phyloP scores from a whole-genome alignment of 1,140 invertebrate species.

The Popillia japonica region DNA sequence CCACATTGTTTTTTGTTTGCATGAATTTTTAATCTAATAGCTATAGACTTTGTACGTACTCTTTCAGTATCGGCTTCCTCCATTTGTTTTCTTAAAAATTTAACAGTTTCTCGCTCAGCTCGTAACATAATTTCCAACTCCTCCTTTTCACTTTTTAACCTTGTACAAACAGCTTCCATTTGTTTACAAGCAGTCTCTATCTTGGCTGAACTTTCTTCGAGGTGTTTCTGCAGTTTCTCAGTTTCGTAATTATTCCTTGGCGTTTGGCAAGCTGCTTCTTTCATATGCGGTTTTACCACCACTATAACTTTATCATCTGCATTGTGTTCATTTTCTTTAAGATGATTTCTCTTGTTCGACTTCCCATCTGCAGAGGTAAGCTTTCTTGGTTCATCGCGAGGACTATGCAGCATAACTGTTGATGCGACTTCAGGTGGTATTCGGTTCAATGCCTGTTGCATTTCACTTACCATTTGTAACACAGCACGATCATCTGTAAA shows the following conservation, averaged over 20 bases:
- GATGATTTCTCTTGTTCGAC: not conserved
- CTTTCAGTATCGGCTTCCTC: constrained; percentile 49
- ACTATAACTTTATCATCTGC: not conserved
- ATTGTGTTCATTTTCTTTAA: not conserved
- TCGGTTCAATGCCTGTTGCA: constrained; percentile 55
- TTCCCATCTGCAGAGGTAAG: not conserved
- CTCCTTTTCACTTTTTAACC: constrained; percentile 55
- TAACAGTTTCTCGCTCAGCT: constrained; percentile 50
- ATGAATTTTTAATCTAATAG: constrained; percentile 29
- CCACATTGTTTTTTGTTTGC: constrained; percentile 21
- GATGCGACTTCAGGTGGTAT: constrained; percentile 56
- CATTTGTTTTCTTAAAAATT: constrained; percentile 50
- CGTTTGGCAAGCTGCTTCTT: constrained; percentile 46
- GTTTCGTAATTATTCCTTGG: constrained; percentile 41
- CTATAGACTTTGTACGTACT: constrained; percentile 34
- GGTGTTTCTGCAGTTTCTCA: constrained; percentile 52
- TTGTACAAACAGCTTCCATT: constrained; percentile 54
- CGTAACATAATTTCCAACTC: constrained; percentile 52
- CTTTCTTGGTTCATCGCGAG: constrained; percentile 22
- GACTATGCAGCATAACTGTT: constrained; percentile 47
- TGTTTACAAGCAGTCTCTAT: constrained; percentile 55
- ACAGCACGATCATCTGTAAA: constrained; percentile 52
- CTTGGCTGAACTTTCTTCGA: constrained; percentile 56
- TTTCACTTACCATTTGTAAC: constrained; percentile 54
- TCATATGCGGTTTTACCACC: constrained; percentile 26